Evolutionary conservation across 1,140 invertebrate genomes (phyloP).

Genomic region (Rhopalosiphum padi): DNA sequence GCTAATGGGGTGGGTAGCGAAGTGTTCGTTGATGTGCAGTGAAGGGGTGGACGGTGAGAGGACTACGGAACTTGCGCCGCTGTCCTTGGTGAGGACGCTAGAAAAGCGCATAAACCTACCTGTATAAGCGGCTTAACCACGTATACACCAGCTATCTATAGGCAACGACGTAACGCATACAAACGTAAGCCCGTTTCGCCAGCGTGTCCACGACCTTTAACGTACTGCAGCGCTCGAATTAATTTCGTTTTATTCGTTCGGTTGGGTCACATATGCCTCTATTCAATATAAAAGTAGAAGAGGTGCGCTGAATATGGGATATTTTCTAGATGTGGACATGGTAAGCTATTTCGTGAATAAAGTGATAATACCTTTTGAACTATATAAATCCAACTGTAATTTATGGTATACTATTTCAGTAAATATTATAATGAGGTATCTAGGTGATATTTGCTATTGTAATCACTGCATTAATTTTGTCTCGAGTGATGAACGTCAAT

Average conservation of each 20-base stretch:
- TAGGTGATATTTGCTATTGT: too few species aligned
- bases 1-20: neutral
- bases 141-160: neutral
- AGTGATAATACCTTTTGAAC: neutral
- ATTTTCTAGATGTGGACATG: neutral
- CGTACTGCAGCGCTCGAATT: neutral
- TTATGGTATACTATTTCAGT: too few species aligned
- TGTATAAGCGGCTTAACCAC: conserved; percentile 31
- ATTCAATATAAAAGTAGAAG: neutral
- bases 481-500: too few species aligned
- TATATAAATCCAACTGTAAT: too few species aligned
- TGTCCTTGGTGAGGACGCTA: conserved; percentile 5
- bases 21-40: neutral
- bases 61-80: neutral
- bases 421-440: too few species aligned
- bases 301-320: neutral
- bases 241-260: neutral
- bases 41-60: neutral
- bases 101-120: conserved; percentile 21
- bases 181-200: conserved; percentile 37
- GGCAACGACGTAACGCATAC: neutral
- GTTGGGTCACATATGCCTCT: neutral
- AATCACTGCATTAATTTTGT: too few species aligned
- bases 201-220: neutral
- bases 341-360: neutral